Conservation (phyloP, 2,797 vertebrate species). For the Alca torda region DNA sequence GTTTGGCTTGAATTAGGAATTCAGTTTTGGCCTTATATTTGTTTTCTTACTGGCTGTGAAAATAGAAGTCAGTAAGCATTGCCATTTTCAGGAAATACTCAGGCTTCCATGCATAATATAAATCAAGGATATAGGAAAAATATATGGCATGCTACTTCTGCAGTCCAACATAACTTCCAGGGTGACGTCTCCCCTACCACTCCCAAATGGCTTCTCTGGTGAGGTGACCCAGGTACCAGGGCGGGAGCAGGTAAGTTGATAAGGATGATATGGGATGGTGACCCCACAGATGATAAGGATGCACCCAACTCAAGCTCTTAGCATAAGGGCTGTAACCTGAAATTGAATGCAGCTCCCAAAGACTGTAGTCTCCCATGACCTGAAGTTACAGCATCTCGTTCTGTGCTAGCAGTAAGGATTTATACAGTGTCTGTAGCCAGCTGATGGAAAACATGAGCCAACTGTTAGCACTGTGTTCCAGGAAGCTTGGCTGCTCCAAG, state of each 20-base stretch:
- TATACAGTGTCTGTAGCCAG: background rate
- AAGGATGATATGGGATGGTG: background rate
- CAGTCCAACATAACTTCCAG: accelerated
- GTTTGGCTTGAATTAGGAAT: background rate
- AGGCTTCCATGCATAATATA: background rate
- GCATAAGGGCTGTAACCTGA: accelerated
- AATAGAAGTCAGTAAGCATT: background rate
- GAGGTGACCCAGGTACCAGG: background rate
- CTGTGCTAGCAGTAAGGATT: background rate
- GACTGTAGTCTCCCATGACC: background rate
- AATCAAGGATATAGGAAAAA: background rate
- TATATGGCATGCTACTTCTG: background rate
- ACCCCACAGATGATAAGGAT: background rate
- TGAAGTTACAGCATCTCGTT: background rate
- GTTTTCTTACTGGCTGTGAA: background rate
- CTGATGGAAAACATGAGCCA: background rate
- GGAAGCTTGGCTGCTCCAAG: background rate
- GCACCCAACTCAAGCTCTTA: background rate
- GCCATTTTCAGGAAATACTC: background rate
- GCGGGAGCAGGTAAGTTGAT: background rate
- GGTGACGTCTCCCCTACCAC: background rate
- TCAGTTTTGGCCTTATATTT: background rate
- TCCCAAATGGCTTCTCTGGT: background rate
- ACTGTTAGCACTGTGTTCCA: background rate
- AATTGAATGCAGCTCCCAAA: background rate